Conservation (phyloP, 2,797 vertebrate species). For the Anguilla pacifica region DNA sequence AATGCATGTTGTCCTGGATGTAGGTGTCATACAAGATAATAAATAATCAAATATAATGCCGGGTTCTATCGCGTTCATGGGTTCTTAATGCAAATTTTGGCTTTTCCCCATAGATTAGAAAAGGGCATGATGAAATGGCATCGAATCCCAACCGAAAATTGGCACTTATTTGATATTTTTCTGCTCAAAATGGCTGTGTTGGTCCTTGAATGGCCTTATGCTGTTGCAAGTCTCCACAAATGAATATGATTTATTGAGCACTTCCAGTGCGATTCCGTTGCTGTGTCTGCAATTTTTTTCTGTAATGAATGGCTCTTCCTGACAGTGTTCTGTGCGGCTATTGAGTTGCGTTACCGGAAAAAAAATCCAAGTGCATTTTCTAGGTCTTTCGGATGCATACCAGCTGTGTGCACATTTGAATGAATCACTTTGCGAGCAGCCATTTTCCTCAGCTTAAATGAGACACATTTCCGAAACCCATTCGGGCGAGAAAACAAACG, state of each 20-base stretch:
- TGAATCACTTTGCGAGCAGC: neutral
- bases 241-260: constrained; percentile 1
- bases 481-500: neutral
- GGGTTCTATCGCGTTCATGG: neutral
- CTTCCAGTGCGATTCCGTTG: neutral
- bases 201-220: neutral
- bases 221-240: constrained; percentile 12
- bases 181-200: neutral
- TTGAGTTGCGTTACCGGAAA: neutral
- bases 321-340: neutral
- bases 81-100: neutral
- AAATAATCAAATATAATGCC: neutral
- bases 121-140: neutral
- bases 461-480: neutral
- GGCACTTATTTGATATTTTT: neutral
- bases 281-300: neutral
- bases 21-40: neutral
- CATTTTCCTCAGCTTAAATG: neutral
- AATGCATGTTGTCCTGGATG: neutral
- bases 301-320: neutral
- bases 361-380: neutral
- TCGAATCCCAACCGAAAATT: neutral
- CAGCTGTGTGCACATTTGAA: constrained; percentile 3
- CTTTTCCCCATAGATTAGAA: neutral
- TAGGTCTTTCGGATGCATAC: no score